phyloP scores from a whole-genome alignment of 1,140 invertebrate genomes.

The Eupeodes corollae region DNA sequence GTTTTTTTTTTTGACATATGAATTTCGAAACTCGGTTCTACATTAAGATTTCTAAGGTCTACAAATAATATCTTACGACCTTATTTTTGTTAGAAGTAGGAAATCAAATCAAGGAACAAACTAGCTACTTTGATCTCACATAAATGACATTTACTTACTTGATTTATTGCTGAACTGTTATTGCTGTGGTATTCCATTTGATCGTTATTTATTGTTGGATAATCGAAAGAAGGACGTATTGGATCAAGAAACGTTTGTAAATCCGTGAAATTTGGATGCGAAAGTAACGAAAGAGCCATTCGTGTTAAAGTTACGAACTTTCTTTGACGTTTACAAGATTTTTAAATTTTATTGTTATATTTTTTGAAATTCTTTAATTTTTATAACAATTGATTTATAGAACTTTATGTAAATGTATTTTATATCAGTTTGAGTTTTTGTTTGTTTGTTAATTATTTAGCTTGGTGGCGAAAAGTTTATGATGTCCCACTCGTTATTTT shows the following conservation, averaged over 20 bases:
- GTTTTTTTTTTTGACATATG: too few relatives aligned
- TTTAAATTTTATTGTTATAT: too few relatives aligned
- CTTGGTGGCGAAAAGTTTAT: too few relatives aligned
- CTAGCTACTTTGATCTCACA: too few relatives aligned
- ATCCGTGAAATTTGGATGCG: slow-evolving; percentile 33
- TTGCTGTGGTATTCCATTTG: background rate
- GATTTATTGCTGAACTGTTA: background rate
- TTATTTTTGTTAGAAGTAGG: too few relatives aligned
- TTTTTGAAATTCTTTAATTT: too few relatives aligned
- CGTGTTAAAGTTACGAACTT: slow-evolving; percentile 14
- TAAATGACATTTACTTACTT: background rate
- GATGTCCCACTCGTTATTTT: background rate
- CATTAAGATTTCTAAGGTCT: too few relatives aligned
- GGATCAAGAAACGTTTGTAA: slow-evolving; percentile 35
- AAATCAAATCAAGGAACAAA: too few relatives aligned
- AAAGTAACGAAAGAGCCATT: slow-evolving; percentile 36
- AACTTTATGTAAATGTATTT: too few relatives aligned
- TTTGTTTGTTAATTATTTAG: slow-evolving; percentile 3
- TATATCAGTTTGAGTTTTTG: slow-evolving; percentile 6
- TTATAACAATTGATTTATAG: too few relatives aligned
- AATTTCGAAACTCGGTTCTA: too few relatives aligned
- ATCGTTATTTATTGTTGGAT: background rate
- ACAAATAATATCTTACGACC: too few relatives aligned
- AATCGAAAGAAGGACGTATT: slow-evolving; percentile 19
- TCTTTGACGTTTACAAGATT: background rate